Percentiles rank a stretch among this genome's conserved stretches.
Conservation (phyloP, 2,888 invertebrate genomes). For the Reticulitermes lucifugus region DNA sequence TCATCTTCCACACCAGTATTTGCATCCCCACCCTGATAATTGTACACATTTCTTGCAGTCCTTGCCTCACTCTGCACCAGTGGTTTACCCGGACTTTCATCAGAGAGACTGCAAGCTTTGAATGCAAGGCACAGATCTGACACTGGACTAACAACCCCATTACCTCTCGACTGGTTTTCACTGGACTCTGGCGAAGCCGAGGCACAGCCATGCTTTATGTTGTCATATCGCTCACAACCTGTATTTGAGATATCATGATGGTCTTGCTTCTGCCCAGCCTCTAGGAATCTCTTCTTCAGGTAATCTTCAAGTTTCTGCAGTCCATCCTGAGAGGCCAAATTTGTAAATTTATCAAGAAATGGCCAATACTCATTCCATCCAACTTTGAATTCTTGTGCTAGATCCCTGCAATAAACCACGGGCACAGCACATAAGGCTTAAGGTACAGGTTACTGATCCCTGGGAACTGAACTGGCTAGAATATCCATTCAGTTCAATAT, state of each 20-base stretch:
- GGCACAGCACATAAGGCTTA: neutral
- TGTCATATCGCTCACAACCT: neutral
- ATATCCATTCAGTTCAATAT: too few relatives aligned
- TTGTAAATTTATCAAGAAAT: constrained; percentile 84
- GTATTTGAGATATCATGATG: neutral
- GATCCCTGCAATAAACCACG: constrained; percentile 64
- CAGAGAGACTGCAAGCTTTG: constrained; percentile 68
- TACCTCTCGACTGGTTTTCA: constrained; percentile 48
- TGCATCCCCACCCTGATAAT: neutral
- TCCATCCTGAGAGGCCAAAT: constrained; percentile 81
- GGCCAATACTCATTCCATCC: constrained; percentile 95
- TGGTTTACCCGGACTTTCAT: constrained; percentile 55
- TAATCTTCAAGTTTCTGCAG: constrained; percentile 80
- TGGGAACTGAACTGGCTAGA: neutral
- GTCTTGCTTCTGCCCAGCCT: neutral
- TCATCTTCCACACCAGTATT: constrained; percentile 40
- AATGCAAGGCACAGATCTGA: constrained; percentile 71
- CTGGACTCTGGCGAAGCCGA: constrained; percentile 17
- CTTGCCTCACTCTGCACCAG: too few relatives aligned
- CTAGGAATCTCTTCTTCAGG: constrained; percentile 68
- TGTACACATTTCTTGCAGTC: neutral
- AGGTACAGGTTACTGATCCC: neutral
- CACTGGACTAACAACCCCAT: constrained; percentile 66
- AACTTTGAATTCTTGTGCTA: constrained; percentile 79
- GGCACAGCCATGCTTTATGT: neutral